Evolutionary conservation across 2,888 invertebrate species (phyloP).

Genomic region (Tachina fera): DNA sequence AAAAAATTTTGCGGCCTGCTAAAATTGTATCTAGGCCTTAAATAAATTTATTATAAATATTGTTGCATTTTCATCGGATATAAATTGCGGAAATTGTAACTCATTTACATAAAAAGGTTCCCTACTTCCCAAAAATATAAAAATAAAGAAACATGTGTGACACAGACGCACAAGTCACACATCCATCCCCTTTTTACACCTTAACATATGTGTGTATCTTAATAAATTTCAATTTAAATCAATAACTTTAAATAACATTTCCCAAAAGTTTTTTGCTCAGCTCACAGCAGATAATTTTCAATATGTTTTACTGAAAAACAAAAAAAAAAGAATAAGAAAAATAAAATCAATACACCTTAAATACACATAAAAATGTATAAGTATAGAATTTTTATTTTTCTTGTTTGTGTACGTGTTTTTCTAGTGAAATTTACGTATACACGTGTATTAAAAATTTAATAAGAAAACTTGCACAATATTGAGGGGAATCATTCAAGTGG

Average conservation of each 20-base stretch:
- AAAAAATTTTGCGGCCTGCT: no score
- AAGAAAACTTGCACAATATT: conserved; percentile 7
- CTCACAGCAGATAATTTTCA: neutral
- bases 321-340: neutral
- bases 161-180: no score
- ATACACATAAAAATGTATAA: neutral
- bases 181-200: no score
- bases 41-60: no score
- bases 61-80: no score
- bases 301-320: neutral
- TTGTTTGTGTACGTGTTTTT: neutral
- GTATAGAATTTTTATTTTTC: neutral
- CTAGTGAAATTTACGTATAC: conserved; percentile 8
- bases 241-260: neutral
- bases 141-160: no score
- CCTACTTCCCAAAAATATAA: no score
- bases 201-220: neutral
- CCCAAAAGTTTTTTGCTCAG: no score
- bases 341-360: neutral
- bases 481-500: conserved; percentile 15
- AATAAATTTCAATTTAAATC: neutral
- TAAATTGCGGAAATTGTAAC: no score
- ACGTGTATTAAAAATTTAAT: conserved; percentile 7
- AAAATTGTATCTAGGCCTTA: no score
- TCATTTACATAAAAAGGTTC: no score